Conservation (phyloP, 2,888 invertebrate species). For the Tetanocera ferruginea region DNA sequence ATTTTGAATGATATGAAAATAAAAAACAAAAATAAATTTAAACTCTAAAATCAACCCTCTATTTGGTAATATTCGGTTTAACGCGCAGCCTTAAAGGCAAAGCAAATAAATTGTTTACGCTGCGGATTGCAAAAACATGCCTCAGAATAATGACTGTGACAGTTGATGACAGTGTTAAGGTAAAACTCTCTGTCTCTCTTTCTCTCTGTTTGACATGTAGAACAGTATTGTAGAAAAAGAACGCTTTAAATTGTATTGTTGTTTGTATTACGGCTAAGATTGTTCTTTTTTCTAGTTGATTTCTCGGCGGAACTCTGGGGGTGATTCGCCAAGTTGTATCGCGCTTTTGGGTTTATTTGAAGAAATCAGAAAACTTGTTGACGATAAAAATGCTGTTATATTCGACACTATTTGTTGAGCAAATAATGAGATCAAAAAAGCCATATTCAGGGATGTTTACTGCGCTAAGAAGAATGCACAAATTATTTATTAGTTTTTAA, state of each 20-base stretch:
- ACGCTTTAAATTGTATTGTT: not conserved
- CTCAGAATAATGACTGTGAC: slow-evolving; percentile 35
- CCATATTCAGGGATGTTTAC: not conserved
- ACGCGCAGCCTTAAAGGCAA: slow-evolving; percentile 6
- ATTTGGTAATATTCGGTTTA: not conserved
- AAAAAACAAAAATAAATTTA: no score
- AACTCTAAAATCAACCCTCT: slow-evolving; percentile 1
- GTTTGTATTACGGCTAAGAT: slow-evolving; percentile 27
- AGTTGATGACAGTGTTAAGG: not conserved
- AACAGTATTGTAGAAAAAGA: not conserved
- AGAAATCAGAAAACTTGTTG: not conserved
- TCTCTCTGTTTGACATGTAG: no score
- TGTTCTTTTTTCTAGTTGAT: slow-evolving; percentile 1
- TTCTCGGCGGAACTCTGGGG: no score
- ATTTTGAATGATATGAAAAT: not conserved
- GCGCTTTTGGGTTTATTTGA: not conserved
- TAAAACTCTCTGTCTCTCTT: no score
- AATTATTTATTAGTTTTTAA: no score
- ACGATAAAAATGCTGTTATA: not conserved
- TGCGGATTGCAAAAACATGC: slow-evolving; percentile 37
- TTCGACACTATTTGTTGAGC: not conserved
- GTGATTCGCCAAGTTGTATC: not conserved
- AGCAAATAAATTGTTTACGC: slow-evolving; percentile 25
- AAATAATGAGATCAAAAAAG: not conserved
- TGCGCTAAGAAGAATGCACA: not conserved